Evolutionary conservation across 2,888 invertebrate genomes (phyloP).

Genomic region (Frankliniella fusca): DNA sequence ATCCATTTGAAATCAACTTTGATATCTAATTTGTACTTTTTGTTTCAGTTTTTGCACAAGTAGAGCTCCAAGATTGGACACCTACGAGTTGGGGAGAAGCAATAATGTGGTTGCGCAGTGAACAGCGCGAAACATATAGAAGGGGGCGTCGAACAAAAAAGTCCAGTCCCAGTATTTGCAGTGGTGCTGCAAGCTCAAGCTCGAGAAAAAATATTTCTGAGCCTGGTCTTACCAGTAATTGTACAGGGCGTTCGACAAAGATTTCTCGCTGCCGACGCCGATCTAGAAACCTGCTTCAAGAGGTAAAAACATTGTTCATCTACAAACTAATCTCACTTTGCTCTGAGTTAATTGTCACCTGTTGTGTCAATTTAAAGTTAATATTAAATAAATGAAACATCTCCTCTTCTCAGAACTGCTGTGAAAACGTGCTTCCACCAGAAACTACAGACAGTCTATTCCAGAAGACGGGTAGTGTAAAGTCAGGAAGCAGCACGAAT

Average conservation of each 20-base stretch:
- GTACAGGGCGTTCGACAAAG: not conserved
- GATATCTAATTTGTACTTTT: not conserved
- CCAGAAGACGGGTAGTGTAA: not conserved
- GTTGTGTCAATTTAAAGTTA: not conserved
- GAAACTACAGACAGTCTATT: not conserved
- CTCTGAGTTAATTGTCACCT: not conserved
- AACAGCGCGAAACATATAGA: conserved; percentile 12
- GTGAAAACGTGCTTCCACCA: not conserved
- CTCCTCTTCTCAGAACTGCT: not conserved
- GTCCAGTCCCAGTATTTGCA: not conserved
- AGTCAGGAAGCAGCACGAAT: not conserved
- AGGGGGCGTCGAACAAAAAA: conserved; percentile 5
- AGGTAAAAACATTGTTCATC: not conserved
- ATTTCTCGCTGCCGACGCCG: not conserved
- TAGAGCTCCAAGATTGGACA: too few relatives aligned
- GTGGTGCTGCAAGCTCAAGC: not conserved
- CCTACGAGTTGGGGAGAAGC: not conserved
- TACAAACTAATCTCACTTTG: not conserved
- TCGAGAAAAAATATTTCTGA: not conserved
- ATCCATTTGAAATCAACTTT: not conserved
- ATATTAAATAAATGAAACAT: not conserved
- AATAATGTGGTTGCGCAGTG: conserved; percentile 24
- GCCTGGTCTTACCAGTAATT: not conserved
- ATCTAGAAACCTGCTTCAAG: not conserved
- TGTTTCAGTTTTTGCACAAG: not conserved